Percentiles rank a stretch among this genome's conserved stretches.
Conservation (phyloP, 2,113 vertebrate genomes). For the Corythoichthys intestinalis region DNA sequence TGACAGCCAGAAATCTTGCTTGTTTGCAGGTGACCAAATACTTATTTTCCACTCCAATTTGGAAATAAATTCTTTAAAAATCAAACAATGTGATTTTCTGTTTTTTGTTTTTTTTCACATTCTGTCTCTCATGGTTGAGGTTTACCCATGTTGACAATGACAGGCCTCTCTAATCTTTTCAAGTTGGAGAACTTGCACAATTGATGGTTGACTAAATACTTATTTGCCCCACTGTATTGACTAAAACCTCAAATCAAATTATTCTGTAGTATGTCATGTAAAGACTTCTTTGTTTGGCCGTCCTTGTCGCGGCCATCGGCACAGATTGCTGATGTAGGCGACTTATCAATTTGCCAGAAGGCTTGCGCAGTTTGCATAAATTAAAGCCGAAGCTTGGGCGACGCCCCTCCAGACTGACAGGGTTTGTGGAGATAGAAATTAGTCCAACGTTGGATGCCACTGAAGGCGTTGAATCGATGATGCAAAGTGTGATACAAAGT, state of each 20-base stretch:
- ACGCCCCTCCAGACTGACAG: not conserved
- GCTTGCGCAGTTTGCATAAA: not conserved
- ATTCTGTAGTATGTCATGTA: not conserved
- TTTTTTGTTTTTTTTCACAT: too few species aligned
- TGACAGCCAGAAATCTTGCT: too few species aligned
- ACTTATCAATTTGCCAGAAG: conserved; percentile 4
- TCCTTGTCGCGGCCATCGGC: not conserved
- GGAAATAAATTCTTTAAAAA: too few species aligned
- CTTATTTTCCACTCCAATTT: too few species aligned
- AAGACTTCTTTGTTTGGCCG: not conserved
- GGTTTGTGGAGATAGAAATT: not conserved
- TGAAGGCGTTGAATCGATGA: not conserved
- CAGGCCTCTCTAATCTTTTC: too few species aligned
- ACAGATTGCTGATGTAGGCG: conserved; percentile 1
- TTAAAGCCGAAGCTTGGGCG: not conserved
- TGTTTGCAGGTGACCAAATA: too few species aligned
- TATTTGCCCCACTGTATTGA: too few species aligned
- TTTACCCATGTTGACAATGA: too few species aligned
- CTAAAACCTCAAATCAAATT: not conserved
- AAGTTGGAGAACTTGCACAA: too few species aligned
- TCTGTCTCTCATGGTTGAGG: too few species aligned
- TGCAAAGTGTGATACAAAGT: not conserved
- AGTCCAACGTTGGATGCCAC: not conserved
- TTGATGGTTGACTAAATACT: too few species aligned
- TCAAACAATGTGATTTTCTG: too few species aligned